Evolutionary conservation across 2,113 vertebrate genomes (phyloP), one percentile per base, ranked within the genome.

Genomic region (Chloropsis hardwickii): DNA sequence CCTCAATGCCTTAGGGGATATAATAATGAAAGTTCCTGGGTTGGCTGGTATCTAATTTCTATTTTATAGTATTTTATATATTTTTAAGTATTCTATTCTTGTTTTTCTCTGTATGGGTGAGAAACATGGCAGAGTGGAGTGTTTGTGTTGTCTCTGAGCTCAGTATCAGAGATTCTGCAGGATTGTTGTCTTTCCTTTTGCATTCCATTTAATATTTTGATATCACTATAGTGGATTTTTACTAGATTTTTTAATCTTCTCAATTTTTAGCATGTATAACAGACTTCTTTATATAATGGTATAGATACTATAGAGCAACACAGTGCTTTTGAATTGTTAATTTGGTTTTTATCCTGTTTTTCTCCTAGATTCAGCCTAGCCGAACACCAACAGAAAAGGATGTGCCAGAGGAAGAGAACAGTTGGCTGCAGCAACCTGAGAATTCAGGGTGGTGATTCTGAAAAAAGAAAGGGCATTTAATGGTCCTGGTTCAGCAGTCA

Each of bases 361-460:
- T 96, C 74, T 95, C 94, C 47, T 73, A 98, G 97, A 89, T 98
- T 87, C 96, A 91, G 45, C 86, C 79, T n/a, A 90, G 88, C 65
- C 86, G 45, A 71, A 90, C 20, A 5, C n/a, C 72, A 25, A 0
- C 4, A 18, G 81, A 50, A 72, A 92, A 93, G 48, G 60, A 96
- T 37, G 33, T 27, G 44, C 44, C 67, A 14, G 91, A 89, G 76
- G 90, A 71, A 8, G 82, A 56, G 33, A 60, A 62, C 60, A 71
- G 56, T 4, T 86, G 44, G 69, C 79, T 69, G 35, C 88, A 94
- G 56, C 78, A 77, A 50, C 27, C 73, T n/a, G 64, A 86, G 72
- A 71, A 73, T 81, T 71, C 77, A 31, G 86, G 88, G 8, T 17
- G 35, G 64, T 45, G 86, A 88, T n/a, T 87, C 77, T 96, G 92